Conservation (phyloP, 2,888 invertebrate species). For the Pyrrhosoma nymphula region DNA sequence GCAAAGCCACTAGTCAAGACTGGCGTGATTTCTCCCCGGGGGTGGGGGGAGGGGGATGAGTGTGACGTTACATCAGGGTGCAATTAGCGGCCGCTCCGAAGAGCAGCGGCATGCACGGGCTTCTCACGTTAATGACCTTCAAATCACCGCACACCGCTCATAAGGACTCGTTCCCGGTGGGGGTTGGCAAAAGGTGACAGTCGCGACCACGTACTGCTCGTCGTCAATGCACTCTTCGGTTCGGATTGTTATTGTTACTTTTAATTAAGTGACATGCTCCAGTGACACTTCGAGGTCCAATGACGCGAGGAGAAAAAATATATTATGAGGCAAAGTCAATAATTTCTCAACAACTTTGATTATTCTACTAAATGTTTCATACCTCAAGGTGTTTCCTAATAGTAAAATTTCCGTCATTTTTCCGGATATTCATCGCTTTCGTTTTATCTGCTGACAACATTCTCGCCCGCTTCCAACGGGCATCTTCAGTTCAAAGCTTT, state of each 20-base stretch:
- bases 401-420: no score
- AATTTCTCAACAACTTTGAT: no score
- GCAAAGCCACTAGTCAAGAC: neutral
- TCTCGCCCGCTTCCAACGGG: no score
- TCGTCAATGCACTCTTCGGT: neutral
- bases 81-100: neutral
- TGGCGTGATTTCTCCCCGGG: neutral
- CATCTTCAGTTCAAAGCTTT: no score
- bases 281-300: neutral
- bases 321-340: no score
- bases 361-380: no score
- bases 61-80: neutral
- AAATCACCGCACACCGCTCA: neutral
- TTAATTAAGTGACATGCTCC: neutral
- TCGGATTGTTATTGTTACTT: neutral
- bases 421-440: no score
- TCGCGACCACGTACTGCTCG: neutral
- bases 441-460: no score
- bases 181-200: neutral
- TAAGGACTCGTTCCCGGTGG: neutral
- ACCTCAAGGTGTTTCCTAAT: no score
- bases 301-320: neutral
- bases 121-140: neutral
- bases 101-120: neutral
- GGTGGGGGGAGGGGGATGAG: neutral